Evolutionary conservation across 1,140 invertebrate genomes (phyloP).

Genomic region (Zaprionus vittiger): DNA sequence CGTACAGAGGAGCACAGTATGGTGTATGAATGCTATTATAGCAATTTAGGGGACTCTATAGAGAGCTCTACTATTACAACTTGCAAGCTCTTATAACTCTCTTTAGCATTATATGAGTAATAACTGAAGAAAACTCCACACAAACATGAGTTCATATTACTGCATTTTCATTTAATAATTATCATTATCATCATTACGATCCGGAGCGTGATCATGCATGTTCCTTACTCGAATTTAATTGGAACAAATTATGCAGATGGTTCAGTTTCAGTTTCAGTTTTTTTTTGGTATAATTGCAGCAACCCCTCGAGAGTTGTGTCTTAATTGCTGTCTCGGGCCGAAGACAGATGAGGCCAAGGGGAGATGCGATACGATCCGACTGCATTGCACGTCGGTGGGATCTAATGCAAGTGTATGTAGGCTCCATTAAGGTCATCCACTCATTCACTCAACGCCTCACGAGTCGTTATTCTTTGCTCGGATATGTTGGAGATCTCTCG

Average conservation of each 20-base stretch:
- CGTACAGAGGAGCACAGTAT: background rate
- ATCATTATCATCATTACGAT: constrained; percentile 3
- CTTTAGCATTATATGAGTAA: background rate
- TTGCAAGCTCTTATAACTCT: background rate
- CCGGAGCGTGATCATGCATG: constrained; percentile 29
- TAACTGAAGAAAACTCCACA: background rate
- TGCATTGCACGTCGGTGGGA: constrained; percentile 34
- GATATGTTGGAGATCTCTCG: constrained; percentile 1
- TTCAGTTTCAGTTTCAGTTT: constrained; percentile 25
- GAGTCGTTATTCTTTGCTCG: constrained; percentile 5
- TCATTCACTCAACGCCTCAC: constrained; percentile 51
- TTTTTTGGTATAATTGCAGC: constrained; percentile 69
- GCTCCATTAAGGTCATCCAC: constrained; percentile 74
- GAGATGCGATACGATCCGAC: constrained; percentile 12
- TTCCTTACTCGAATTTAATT: constrained; percentile 73
- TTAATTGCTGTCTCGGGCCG: constrained; percentile 64
- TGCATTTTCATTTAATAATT: background rate
- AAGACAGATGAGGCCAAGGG: background rate
- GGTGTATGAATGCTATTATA: background rate
- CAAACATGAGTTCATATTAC: background rate
- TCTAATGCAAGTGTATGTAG: constrained; percentile 53
- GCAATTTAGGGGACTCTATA: background rate
- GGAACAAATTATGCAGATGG: constrained; percentile 73
- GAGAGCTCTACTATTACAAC: background rate
- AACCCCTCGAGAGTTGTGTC: constrained; percentile 50